phyloP scores from a whole-genome alignment of 2,888 invertebrate species.

The Lacanobia wlatinum region DNA sequence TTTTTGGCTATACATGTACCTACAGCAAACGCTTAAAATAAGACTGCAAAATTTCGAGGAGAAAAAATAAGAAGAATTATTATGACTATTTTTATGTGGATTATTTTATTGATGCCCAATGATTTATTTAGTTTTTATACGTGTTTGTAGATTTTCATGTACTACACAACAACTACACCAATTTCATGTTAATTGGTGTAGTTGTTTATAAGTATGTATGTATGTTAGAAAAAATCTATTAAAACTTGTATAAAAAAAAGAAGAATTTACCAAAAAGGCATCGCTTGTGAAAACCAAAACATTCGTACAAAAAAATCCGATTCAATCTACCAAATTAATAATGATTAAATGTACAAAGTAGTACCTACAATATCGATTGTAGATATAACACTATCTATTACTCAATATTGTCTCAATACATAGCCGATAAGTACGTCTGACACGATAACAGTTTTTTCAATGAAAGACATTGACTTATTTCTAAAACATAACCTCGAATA shows the following conservation, averaged over 20 bases:
- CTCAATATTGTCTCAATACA: conserved; percentile 23
- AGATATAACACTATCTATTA: conserved; percentile 25
- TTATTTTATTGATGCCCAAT: too few relatives aligned
- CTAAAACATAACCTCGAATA: not conserved
- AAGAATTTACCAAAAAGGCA: not conserved
- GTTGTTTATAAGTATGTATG: too few relatives aligned
- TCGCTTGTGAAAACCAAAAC: not conserved
- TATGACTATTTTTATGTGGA: too few relatives aligned
- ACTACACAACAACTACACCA: too few relatives aligned
- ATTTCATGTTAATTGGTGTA: too few relatives aligned
- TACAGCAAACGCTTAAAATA: not conserved
- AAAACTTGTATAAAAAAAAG: too few relatives aligned
- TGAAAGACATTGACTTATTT: conserved; percentile 22
- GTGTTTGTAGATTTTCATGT: too few relatives aligned
- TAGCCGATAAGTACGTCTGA: conserved; percentile 23
- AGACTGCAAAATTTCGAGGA: not conserved
- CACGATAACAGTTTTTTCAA: conserved; percentile 31
- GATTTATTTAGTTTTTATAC: too few relatives aligned
- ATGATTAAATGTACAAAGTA: not conserved
- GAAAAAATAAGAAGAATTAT: too few relatives aligned
- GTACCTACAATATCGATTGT: not conserved
- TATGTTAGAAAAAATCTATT: too few relatives aligned
- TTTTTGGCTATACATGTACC: not conserved
- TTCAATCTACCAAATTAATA: not conserved
- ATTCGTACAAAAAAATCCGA: not conserved